Evolutionary conservation across 2,797 vertebrate species (phyloP).

Genomic region (Fringilla coelebs): DNA sequence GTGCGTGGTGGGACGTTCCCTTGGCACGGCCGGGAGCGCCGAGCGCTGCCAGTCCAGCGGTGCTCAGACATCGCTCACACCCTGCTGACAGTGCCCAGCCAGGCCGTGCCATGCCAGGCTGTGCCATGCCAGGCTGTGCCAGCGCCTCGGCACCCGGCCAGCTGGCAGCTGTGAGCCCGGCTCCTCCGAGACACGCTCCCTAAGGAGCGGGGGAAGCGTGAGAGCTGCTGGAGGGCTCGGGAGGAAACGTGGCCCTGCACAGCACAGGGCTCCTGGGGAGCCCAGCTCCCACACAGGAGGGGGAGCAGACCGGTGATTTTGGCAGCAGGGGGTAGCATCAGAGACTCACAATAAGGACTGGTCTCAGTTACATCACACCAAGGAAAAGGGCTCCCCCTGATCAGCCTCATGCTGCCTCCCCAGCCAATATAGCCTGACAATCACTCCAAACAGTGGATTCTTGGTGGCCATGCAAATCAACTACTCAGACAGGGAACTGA

Average conservation of each 20-base stretch:
- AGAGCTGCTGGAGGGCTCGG: not conserved
- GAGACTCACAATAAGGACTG: rapidly evolving
- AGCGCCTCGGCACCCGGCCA: not conserved
- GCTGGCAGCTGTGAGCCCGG: not conserved
- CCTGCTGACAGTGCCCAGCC: not conserved
- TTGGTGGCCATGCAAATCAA: not conserved
- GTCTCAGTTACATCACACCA: not conserved
- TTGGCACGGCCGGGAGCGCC: not conserved
- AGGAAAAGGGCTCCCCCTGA: not conserved
- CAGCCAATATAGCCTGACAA: rapidly evolving
- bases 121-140: not conserved
- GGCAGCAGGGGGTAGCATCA: rapidly evolving
- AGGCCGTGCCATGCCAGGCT: too few relatives aligned
- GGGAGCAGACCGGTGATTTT: not conserved
- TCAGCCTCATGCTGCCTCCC: not conserved
- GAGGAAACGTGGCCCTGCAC: rapidly evolving
- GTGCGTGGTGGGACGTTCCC: not conserved
- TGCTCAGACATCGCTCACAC: not conserved
- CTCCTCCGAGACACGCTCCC: rapidly evolving
- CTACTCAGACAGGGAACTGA: not conserved
- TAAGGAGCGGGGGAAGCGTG: rapidly evolving
- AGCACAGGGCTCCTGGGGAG: rapidly evolving
- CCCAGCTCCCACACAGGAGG: not conserved
- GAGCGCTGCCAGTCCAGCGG: not conserved
- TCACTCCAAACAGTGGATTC: not conserved